Conservation (phyloP, 2,888 invertebrate species). For the Leptinotarsa tumamoca region DNA sequence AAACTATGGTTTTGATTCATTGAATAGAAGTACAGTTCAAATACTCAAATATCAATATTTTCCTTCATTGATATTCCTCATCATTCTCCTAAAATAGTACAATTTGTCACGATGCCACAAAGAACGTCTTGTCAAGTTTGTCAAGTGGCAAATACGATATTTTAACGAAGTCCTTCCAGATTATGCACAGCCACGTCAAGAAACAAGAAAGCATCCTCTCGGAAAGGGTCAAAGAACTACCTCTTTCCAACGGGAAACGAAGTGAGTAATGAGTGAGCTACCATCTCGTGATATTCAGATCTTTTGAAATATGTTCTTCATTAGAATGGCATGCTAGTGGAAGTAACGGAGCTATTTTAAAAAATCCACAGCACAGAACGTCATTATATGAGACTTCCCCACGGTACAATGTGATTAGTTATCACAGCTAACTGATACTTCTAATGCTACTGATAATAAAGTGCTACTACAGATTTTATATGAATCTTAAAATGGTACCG, state of each 20-base stretch:
- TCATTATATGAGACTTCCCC: no score
- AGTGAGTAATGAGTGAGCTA: conserved; percentile 37
- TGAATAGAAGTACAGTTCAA: no score
- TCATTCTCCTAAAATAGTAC: not conserved
- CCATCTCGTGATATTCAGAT: conserved; percentile 32
- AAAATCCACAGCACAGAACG: no score
- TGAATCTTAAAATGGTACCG: no score
- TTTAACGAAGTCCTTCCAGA: not conserved
- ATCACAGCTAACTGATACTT: no score
- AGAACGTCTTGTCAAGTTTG: not conserved
- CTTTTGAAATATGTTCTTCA: conserved; percentile 32
- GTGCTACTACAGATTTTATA: no score
- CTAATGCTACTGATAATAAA: no score
- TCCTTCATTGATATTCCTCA: no score
- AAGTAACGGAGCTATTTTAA: conserved; percentile 16
- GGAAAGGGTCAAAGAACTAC: conserved; percentile 2
- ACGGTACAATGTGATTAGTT: no score
- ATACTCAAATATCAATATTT: no score
- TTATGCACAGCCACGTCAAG: not conserved
- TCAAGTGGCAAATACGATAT: not conserved
- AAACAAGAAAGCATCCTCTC: not conserved
- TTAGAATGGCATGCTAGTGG: conserved; percentile 28
- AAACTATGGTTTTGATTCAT: no score
- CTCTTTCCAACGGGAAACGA: conserved; percentile 31
- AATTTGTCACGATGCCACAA: no score